Percentiles rank a stretch among this genome's conserved stretches.
These are phyloP conservation scores for Tigriopus californicus DNA, from an alignment of 2,888 invertebrate genomes.

Conservation along the genomic window DNA sequence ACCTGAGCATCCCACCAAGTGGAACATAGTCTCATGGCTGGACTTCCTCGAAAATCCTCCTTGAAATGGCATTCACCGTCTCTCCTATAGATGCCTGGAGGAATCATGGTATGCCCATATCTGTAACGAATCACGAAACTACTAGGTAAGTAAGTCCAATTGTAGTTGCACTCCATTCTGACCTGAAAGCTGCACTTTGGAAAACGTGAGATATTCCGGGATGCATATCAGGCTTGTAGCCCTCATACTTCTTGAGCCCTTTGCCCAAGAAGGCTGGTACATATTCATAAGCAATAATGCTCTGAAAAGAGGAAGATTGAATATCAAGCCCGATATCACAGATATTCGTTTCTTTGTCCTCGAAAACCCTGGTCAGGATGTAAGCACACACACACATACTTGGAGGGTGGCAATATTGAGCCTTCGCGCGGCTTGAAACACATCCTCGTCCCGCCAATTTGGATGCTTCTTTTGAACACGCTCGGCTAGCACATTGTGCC, in stretches of 20 bases:
- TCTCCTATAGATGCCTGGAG: conserved; percentile 63
- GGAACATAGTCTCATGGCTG: conserved; percentile 74
- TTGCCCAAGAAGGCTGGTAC: conserved; percentile 70
- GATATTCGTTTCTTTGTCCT: background rate
- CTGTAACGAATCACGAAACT: conserved; percentile 28
- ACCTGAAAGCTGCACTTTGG: conserved; percentile 72
- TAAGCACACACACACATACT: conserved; percentile 33
- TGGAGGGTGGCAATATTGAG: conserved; percentile 80
- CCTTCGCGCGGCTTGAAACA: conserved; percentile 40
- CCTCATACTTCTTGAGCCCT: conserved; percentile 42
- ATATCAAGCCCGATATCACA: background rate
- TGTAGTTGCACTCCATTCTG: background rate
- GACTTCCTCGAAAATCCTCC: conserved; percentile 58
- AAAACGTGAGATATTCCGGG: conserved; percentile 85
- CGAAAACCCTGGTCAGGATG: background rate
- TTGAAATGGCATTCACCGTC: conserved; percentile 61
- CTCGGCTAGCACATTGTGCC: conserved; percentile 81
- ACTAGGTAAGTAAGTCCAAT: background rate
- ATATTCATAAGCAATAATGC: conserved; percentile 87
- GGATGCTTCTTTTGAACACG: conserved; percentile 58
- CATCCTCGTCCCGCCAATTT: conserved; percentile 38
- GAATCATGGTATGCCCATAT: conserved; percentile 86
- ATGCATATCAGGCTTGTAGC: conserved; percentile 71
- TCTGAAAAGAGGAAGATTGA: conserved; percentile 39
- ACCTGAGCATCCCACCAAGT: conserved; percentile 98